These are phyloP conservation scores for Petrocephalus sullivani DNA, from an alignment of 2,797 vertebrate genomes.

Conservation along the genomic window DNA sequence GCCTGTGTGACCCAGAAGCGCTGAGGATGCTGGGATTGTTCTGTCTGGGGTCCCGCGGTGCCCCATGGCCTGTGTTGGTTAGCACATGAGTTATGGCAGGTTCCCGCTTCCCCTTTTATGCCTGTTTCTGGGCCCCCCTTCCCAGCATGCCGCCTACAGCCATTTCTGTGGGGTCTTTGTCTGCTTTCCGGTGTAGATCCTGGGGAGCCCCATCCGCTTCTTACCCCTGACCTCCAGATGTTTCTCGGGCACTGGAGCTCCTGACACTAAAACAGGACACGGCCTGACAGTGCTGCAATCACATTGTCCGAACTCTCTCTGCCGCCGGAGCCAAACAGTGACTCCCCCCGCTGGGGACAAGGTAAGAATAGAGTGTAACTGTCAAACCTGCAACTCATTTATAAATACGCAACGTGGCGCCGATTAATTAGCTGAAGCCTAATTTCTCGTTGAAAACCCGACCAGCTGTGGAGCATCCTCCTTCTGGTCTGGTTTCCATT, in stretches of 20 bases:
- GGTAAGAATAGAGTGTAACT: neutral
- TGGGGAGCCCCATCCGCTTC: constrained; percentile 26
- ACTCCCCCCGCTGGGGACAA: neutral
- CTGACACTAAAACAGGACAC: neutral
- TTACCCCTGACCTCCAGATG: constrained; percentile 44
- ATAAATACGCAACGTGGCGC: neutral
- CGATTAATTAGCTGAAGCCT: neutral
- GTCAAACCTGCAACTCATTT: neutral
- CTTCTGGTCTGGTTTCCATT: neutral
- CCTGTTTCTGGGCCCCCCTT: constrained; percentile 36
- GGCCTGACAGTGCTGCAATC: neutral
- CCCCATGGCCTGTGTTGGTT: constrained; percentile 36
- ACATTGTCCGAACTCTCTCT: neutral
- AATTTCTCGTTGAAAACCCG: neutral
- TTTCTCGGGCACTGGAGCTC: constrained; percentile 24
- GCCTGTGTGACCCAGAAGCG: constrained; percentile 1
- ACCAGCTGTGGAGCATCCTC: neutral
- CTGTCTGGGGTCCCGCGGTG: constrained; percentile 25
- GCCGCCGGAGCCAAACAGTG: neutral
- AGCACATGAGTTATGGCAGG: constrained; percentile 43
- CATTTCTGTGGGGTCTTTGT: constrained; percentile 46
- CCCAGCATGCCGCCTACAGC: constrained; percentile 44
- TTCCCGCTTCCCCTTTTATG: constrained; percentile 31
- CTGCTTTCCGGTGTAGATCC: constrained; percentile 30
- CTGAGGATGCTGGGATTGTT: neutral